Evolutionary conservation across 2,113 vertebrate species (phyloP).

Genomic region (Takifugu flavidus): DNA sequence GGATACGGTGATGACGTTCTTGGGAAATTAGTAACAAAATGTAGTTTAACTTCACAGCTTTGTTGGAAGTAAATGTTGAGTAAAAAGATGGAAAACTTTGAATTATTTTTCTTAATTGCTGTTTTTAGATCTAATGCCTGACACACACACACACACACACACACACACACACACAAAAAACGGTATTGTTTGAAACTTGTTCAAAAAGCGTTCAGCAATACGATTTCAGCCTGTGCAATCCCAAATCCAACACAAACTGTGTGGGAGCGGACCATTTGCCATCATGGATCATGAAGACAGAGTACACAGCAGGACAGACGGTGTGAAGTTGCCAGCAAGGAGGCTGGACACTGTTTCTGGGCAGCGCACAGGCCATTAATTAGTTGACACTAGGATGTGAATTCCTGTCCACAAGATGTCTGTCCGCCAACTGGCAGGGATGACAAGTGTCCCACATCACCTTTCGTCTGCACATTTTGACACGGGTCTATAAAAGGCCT

Average conservation of each 20-base stretch:
- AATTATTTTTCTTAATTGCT: no score
- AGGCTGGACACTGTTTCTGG: constrained; percentile 11
- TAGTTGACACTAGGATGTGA: constrained; percentile 26
- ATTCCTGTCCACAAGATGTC: constrained; percentile 22
- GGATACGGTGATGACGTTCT: no score
- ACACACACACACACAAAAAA: no score
- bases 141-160: no score
- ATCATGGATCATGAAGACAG: neutral
- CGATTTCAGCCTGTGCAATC: neutral
- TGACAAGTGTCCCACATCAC: constrained; percentile 45
- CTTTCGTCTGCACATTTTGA: constrained; percentile 26
- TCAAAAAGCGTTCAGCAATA: neutral
- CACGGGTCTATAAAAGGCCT: constrained; percentile 19
- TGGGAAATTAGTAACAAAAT: no score
- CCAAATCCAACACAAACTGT: neutral
- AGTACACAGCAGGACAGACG: neutral
- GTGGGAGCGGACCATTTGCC: neutral
- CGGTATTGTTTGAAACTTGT: no score
- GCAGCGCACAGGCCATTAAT: constrained; percentile 17
- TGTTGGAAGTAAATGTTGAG: no score
- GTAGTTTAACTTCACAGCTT: no score
- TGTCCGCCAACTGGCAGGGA: constrained; percentile 38
- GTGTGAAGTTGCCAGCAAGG: constrained; percentile 1
- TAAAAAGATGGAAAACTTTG: no score
- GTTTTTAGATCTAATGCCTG: no score